phyloP scores from a whole-genome alignment of 2,797 vertebrate genomes.

The Sciurus vulgaris region DNA sequence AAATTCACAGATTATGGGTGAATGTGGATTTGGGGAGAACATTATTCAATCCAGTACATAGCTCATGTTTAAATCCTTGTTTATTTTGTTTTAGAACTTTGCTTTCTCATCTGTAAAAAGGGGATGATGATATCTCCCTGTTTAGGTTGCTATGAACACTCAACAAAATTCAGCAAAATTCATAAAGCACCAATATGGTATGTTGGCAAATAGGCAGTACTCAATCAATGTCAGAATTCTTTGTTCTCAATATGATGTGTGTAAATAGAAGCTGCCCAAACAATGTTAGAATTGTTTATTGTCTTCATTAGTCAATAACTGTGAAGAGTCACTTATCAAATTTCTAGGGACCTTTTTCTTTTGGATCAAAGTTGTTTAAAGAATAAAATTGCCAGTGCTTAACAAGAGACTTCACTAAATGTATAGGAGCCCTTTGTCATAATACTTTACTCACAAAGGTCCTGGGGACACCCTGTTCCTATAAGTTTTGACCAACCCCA shows the following conservation, averaged over 20 bases:
- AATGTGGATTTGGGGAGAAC: not conserved
- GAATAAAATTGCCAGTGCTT: not conserved
- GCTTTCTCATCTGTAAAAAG: slow-evolving; percentile 16
- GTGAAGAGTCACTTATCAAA: not conserved
- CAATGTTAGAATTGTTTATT: not conserved
- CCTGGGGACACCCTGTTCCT: not conserved
- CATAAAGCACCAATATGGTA: not conserved
- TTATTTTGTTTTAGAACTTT: not conserved
- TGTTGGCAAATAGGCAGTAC: not conserved
- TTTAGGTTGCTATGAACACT: slow-evolving; percentile 31
- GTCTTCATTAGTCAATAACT: not conserved
- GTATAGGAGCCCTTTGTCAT: not conserved
- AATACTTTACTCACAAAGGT: not conserved
- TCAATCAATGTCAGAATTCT: not conserved
- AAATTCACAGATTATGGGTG: not conserved
- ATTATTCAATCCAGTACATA: not conserved
- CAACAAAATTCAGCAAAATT: not conserved
- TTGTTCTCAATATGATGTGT: not conserved
- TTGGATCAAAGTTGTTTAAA: not conserved
- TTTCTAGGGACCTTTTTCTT: not conserved
- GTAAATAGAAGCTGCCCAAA: not conserved
- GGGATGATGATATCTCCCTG: not conserved
- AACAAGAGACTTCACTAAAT: not conserved
- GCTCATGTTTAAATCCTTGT: not conserved
- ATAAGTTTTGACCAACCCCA: not conserved